These are phyloP conservation scores for Drosophila repleta DNA, from an alignment of 1,140 invertebrate species.

Conservation along the genomic window DNA sequence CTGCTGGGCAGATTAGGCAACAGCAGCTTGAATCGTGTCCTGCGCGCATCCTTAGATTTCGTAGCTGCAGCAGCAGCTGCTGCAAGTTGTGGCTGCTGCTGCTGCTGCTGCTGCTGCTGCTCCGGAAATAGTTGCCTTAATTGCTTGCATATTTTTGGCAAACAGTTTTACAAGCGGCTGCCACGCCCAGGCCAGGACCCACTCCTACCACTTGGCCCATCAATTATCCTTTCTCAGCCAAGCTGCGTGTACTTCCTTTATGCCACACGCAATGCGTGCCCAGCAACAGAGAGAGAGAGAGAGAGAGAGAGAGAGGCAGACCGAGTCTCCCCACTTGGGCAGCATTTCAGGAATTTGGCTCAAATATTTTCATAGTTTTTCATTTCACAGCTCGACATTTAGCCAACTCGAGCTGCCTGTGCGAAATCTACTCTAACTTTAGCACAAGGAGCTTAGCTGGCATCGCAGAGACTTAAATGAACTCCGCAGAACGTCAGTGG, in stretches of 20 bases:
- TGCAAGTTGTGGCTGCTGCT: constrained; percentile 4
- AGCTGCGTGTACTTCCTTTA: not conserved
- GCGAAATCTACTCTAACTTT: too few species aligned
- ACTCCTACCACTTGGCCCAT: not conserved
- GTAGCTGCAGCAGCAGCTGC: constrained; percentile 11
- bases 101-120: constrained; percentile 9
- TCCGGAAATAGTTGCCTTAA: constrained; percentile 32
- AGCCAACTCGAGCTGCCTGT: too few species aligned
- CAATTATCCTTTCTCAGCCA: constrained; percentile 9
- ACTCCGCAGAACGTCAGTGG: too few species aligned
- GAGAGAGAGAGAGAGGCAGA: too few species aligned
- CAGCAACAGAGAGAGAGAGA: too few species aligned
- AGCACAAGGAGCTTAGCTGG: too few species aligned
- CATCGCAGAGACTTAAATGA: too few species aligned
- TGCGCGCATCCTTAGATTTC: constrained; percentile 37
- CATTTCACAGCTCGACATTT: too few species aligned
- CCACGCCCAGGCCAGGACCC: too few species aligned
- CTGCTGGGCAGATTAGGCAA: constrained; percentile 36
- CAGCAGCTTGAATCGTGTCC: constrained; percentile 19
- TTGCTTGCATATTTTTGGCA: constrained; percentile 32
- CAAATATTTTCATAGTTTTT: too few species aligned
- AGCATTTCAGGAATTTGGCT: too few species aligned
- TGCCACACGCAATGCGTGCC: not conserved
- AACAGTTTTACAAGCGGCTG: constrained; percentile 8
- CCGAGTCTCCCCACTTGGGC: too few species aligned